A percentile compares a stretch with the other conserved stretches of the same genome.
These are phyloP conservation scores for Budorcas taxicolor DNA, from an alignment of 2,113 vertebrate genomes.

Conservation along the genomic window DNA sequence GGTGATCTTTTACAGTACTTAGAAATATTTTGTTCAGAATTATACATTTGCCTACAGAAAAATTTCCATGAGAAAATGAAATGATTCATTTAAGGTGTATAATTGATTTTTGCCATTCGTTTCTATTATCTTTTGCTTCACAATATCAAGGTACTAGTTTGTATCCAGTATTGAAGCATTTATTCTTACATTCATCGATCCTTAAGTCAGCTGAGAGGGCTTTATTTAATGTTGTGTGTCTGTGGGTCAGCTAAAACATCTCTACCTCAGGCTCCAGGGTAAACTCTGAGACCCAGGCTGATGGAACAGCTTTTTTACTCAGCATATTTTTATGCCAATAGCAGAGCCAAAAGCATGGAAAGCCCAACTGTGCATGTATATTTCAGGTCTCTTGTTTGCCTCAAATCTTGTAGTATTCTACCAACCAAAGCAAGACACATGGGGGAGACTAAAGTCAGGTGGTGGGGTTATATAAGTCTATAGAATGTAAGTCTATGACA, in stretches of 20 bases:
- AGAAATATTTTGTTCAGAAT: conserved; percentile 26
- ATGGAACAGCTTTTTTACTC: background rate
- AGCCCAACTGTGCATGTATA: background rate
- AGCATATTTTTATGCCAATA: background rate
- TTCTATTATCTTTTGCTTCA: background rate
- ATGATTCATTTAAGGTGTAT: background rate
- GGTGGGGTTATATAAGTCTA: background rate
- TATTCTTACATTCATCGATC: background rate
- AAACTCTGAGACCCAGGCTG: background rate
- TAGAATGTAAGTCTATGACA: background rate
- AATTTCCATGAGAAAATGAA: background rate
- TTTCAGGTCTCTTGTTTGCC: background rate
- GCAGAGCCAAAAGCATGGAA: background rate
- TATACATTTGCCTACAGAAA: background rate
- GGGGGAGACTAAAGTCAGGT: background rate
- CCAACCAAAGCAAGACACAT: background rate
- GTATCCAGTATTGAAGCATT: background rate
- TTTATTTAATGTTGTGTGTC: background rate
- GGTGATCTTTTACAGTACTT: background rate
- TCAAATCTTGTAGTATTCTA: background rate
- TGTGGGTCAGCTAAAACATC: background rate
- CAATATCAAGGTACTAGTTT: background rate
- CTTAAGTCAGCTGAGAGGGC: background rate
- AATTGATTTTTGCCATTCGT: background rate
- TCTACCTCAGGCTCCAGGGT: background rate